Percentiles rank a stretch among this genome's conserved stretches.
Conservation (phyloP, 2,113 vertebrate species). For the Crotalus viridis region DNA sequence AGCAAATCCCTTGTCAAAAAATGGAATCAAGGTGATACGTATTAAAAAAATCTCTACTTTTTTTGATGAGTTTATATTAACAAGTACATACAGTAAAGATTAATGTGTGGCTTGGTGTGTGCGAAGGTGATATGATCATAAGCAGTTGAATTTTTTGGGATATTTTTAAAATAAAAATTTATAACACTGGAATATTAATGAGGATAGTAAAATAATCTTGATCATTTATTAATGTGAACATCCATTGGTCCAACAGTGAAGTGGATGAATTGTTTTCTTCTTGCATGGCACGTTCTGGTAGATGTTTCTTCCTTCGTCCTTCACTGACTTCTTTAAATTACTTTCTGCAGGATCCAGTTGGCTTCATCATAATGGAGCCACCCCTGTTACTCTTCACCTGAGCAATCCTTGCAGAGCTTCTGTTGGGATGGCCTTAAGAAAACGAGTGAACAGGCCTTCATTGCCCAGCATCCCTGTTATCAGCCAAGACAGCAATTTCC, state of each 20-base stretch:
- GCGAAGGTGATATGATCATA: not conserved
- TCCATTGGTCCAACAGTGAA: not conserved
- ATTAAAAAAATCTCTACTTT: not conserved
- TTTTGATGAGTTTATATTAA: not conserved
- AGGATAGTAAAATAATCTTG: not conserved
- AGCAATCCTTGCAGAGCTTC: not conserved
- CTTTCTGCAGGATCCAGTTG: conserved; percentile 8
- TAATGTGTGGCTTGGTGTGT: not conserved
- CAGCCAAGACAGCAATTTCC: conserved; percentile 36
- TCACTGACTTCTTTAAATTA: not conserved
- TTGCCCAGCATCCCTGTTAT: conserved; percentile 43
- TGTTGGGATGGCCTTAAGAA: not conserved
- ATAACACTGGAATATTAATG: not conserved
- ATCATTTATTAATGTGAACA: not conserved
- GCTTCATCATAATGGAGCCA: not conserved
- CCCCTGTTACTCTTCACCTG: not conserved
- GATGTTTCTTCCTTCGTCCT: not conserved
- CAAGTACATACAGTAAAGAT: not conserved
- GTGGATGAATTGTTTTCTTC: not conserved
- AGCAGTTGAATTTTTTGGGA: not conserved
- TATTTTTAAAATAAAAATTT: not conserved
- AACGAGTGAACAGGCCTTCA: conserved; percentile 33
- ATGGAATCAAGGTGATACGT: not conserved
- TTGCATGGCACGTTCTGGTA: not conserved
- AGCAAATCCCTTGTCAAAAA: not conserved